These are phyloP conservation scores for Atherinosoma microstoma DNA, from an alignment of 2,797 vertebrate genomes.

Conservation along the genomic window DNA sequence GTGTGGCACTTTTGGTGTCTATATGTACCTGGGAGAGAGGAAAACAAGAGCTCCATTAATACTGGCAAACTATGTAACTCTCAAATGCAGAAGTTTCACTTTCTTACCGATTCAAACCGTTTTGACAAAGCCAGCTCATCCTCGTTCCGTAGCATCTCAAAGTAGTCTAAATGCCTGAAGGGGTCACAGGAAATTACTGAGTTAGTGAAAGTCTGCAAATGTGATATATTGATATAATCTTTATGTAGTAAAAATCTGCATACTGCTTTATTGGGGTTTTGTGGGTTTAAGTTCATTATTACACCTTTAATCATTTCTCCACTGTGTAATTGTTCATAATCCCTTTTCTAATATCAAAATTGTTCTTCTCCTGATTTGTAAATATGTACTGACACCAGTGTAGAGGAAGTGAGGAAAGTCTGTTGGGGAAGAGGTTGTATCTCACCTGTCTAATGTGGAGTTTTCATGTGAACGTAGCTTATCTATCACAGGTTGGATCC, in stretches of 20 bases:
- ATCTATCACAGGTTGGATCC: slow-evolving; percentile 98
- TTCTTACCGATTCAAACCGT: slow-evolving; percentile 92
- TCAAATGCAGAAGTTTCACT: background rate
- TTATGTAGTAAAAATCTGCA: background rate
- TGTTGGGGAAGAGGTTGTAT: background rate
- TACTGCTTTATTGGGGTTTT: background rate
- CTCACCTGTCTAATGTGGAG: slow-evolving; percentile 95
- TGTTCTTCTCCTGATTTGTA: background rate
- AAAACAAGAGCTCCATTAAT: background rate
- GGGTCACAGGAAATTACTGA: slow-evolving; percentile 7
- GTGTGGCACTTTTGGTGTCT: slow-evolving; percentile 97
- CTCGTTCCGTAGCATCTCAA: slow-evolving; percentile 98
- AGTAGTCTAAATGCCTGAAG: slow-evolving; percentile 96
- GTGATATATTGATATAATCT: background rate
- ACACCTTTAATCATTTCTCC: no score
- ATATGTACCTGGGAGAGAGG: slow-evolving; percentile 88
- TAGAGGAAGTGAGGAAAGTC: background rate
- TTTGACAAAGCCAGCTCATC: slow-evolving; percentile 96
- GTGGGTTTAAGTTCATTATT: background rate
- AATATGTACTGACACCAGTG: background rate
- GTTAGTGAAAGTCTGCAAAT: slow-evolving; percentile 7
- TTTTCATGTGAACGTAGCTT: slow-evolving; percentile 97
- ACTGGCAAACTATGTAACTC: background rate
- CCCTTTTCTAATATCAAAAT: background rate
- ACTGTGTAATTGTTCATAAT: no score